Percentiles rank a stretch among this genome's conserved stretches.
Conservation (phyloP, 2,888 invertebrate species). For the Nomada fabriciana region DNA sequence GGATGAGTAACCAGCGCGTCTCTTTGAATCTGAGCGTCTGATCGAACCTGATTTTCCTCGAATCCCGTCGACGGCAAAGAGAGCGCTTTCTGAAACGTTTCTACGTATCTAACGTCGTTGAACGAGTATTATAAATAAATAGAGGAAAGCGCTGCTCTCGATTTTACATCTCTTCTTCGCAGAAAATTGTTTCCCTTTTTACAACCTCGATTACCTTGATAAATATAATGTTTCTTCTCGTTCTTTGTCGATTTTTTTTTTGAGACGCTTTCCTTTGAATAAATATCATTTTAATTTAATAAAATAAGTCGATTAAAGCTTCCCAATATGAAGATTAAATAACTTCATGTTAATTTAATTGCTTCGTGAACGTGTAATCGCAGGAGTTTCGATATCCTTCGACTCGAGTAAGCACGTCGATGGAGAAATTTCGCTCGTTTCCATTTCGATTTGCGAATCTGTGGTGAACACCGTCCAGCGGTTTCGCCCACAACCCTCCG, state of each 20-base stretch:
- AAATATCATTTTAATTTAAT: conserved; percentile 42
- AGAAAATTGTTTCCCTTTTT: not conserved
- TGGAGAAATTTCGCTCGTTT: conserved; percentile 19
- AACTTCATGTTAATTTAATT: not conserved
- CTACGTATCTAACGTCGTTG: conserved; percentile 27
- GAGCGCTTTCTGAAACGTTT: conserved; percentile 21
- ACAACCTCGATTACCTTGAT: not conserved
- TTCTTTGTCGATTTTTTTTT: not conserved
- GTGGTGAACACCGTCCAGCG: conserved; percentile 71
- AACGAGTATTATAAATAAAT: conserved; percentile 43
- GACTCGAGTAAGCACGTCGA: conserved; percentile 3
- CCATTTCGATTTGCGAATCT: conserved; percentile 60
- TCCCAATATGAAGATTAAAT: not conserved
- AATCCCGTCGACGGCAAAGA: conserved; percentile 44
- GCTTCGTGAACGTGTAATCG: not conserved
- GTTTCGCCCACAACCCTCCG: conserved; percentile 58
- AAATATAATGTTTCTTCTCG: not conserved
- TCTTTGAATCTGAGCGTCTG: conserved; percentile 38
- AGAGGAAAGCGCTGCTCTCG: conserved; percentile 28
- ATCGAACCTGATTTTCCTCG: conserved; percentile 8
- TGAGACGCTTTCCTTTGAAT: conserved; percentile 34
- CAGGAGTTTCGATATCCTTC: not conserved
- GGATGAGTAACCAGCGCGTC: conserved; percentile 62
- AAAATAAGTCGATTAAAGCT: conserved; percentile 33
- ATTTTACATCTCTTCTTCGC: not conserved